phyloP scores from a whole-genome alignment of 1,140 invertebrate species.

The Acromyrmex echinatior region DNA sequence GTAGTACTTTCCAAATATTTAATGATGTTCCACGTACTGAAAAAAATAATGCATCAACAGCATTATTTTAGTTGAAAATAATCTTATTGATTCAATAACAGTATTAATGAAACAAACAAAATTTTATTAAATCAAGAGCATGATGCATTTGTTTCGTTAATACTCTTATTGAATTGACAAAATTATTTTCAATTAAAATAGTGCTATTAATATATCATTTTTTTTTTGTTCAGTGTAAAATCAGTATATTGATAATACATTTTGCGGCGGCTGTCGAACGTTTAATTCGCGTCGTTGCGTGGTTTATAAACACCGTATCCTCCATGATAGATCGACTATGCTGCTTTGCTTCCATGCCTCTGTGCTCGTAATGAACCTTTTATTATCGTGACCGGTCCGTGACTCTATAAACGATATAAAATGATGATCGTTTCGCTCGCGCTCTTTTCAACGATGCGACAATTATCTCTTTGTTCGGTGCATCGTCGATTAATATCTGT shows the following conservation, averaged over 20 bases:
- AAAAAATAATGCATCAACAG: too few species aligned
- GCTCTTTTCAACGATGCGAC: conserved; percentile 2
- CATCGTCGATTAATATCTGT: conserved; percentile 61
- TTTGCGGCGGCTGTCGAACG: conserved; percentile 8
- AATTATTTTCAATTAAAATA: too few species aligned
- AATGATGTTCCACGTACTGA: not conserved
- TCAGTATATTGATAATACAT: conserved; percentile 8
- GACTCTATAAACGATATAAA: conserved; percentile 58
- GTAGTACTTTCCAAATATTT: conserved; percentile 3
- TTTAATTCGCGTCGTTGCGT: conserved; percentile 32
- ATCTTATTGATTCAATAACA: too few species aligned
- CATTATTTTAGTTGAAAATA: too few species aligned
- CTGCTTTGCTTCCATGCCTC: conserved; percentile 41
- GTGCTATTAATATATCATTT: too few species aligned
- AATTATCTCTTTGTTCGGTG: conserved; percentile 54
- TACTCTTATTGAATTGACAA: too few species aligned
- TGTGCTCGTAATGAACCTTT: conserved; percentile 47
- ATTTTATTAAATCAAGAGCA: too few species aligned
- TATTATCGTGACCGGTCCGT: conserved; percentile 33
- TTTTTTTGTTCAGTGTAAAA: too few species aligned
- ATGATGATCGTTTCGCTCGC: conserved; percentile 30
- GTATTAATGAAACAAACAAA: too few species aligned
- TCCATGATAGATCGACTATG: conserved; percentile 46
- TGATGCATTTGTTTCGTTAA: too few species aligned
- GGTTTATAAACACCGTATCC: conserved; percentile 23